A percentile compares a stretch with the other conserved stretches of the same genome.
These are phyloP conservation scores for Tachina fera DNA, from an alignment of 2,888 invertebrate genomes.

Conservation along the genomic window DNA sequence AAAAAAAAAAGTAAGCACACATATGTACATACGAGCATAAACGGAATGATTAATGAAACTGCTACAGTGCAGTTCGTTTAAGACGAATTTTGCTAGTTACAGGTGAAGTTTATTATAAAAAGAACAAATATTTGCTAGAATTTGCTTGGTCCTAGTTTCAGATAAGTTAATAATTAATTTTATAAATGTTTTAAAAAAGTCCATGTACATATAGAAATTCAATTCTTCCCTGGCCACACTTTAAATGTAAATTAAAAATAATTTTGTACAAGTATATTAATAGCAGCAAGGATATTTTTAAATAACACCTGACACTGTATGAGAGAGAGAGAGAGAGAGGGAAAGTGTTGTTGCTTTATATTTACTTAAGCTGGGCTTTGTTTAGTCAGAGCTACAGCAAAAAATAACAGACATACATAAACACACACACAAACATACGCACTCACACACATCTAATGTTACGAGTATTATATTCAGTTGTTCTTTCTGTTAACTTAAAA, in stretches of 20 bases:
- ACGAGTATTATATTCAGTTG: too few relatives aligned
- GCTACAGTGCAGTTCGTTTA: not conserved
- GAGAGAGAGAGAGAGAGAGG: not conserved
- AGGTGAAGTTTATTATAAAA: too few relatives aligned
- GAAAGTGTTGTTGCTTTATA: constrained; percentile 24
- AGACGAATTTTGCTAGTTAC: too few relatives aligned
- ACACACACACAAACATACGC: not conserved
- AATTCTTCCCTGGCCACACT: not conserved
- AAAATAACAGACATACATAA: not conserved
- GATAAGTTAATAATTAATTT: constrained; percentile 2
- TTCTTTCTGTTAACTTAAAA: constrained; percentile 28
- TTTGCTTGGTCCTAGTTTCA: not conserved
- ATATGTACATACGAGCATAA: not conserved
- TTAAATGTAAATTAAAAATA: constrained; percentile 22
- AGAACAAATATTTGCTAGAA: too few relatives aligned
- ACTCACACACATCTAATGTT: not conserved
- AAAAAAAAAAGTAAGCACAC: not conserved
- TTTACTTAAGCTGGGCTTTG: constrained; percentile 43
- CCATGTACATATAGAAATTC: not conserved
- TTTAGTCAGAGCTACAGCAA: constrained; percentile 31
- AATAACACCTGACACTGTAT: not conserved
- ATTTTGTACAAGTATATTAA: too few relatives aligned
- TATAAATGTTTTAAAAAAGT: not conserved
- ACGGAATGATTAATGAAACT: constrained; percentile 6
- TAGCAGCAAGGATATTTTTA: constrained; percentile 23